These are phyloP conservation scores for Pogonomyrmex barbatus DNA, from an alignment of 1,140 invertebrate species.

Conservation along the genomic window DNA sequence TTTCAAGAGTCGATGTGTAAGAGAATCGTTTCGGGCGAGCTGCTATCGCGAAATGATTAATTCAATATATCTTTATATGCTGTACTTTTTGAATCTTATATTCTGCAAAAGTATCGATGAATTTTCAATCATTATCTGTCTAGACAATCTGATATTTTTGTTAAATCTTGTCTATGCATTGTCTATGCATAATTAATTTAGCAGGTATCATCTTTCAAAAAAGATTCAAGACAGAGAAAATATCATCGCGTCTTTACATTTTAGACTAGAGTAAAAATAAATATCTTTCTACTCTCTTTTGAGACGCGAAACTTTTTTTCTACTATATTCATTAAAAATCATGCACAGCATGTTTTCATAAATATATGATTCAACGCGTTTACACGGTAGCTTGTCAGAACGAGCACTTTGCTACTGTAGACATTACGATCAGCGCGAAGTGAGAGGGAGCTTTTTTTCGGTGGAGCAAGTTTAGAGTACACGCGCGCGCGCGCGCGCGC, in stretches of 20 bases:
- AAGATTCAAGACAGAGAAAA: neutral
- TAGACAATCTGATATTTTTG: conserved; percentile 31
- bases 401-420: neutral
- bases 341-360: neutral
- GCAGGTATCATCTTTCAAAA: neutral
- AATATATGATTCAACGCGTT: neutral
- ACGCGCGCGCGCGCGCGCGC: no score
- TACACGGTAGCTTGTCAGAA: neutral
- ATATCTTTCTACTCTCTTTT: neutral
- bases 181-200: conserved; percentile 3
- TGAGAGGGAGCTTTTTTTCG: neutral
- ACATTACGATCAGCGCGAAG: neutral
- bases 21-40: no score
- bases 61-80: neutral
- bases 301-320: neutral
- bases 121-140: conserved; percentile 33
- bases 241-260: neutral
- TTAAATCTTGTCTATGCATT: neutral
- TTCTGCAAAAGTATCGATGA: neutral
- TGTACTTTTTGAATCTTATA: conserved; percentile 7
- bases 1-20: neutral
- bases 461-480: conserved; percentile 16
- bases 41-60: conserved; percentile 1
- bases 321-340: neutral
- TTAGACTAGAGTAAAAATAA: neutral